These are phyloP conservation scores for Drosophila trapezifrons DNA, from an alignment of 1,140 invertebrate genomes.

Conservation along the genomic window DNA sequence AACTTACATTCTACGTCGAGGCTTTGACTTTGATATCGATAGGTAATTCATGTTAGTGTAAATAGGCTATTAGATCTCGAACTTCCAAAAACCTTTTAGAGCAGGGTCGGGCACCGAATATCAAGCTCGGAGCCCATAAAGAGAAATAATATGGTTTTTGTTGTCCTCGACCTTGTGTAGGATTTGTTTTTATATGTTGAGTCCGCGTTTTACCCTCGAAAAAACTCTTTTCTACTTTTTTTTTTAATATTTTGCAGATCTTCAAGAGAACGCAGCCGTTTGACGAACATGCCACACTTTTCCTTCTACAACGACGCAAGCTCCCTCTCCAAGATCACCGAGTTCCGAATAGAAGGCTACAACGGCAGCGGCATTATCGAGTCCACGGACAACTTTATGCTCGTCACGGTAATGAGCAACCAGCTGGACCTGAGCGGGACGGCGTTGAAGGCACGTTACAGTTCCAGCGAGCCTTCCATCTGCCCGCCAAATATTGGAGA, in stretches of 20 bases:
- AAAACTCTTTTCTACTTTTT: neutral
- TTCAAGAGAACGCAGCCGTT: neutral
- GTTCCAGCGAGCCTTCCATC: constrained; percentile 35
- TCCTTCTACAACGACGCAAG: constrained; percentile 55
- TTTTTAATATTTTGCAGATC: neutral
- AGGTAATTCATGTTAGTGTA: no score
- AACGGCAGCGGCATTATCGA: constrained; percentile 42
- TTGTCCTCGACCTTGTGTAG: no score
- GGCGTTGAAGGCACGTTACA: constrained; percentile 38
- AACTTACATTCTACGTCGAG: no score
- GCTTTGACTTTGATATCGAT: no score
- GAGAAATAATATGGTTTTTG: no score
- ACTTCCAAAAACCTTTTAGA: no score
- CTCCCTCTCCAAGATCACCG: constrained; percentile 43
- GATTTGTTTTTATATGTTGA: no score
- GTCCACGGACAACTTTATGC: constrained; percentile 73
- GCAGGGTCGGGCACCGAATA: no score
- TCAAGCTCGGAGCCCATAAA: no score
- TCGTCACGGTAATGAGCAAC: constrained; percentile 16
- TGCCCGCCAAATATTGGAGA: constrained; percentile 66
- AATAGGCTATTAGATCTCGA: no score
- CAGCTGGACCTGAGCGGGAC: constrained; percentile 17
- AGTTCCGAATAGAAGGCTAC: constrained; percentile 32
- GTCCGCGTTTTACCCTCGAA: no score
- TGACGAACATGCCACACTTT: constrained; percentile 3